Conservation (phyloP, 2,797 vertebrate species). For the Danio kyathit region DNA sequence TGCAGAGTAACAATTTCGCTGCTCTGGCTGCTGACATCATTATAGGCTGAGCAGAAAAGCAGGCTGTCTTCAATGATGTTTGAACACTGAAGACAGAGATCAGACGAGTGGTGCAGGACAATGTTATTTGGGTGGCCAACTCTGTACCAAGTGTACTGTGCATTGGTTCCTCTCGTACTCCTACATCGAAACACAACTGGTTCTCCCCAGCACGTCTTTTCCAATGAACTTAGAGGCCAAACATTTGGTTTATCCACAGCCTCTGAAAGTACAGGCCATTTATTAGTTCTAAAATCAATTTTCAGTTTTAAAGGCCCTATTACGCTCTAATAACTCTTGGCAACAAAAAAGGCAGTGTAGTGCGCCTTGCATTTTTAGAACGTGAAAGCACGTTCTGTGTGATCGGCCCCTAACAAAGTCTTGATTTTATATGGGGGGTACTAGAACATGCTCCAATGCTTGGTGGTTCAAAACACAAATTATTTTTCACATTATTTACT, state of each 20-base stretch:
- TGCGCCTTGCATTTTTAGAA: no score
- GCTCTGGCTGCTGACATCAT: slow-evolving; percentile 65
- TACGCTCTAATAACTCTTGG: no score
- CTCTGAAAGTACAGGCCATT: slow-evolving; percentile 63
- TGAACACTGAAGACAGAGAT: slow-evolving; percentile 71
- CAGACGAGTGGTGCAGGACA: slow-evolving; percentile 47
- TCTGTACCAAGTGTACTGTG: slow-evolving; percentile 74
- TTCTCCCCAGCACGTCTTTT: slow-evolving; percentile 73
- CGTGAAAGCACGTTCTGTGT: no score
- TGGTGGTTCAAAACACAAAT: no score
- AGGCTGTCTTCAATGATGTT: slow-evolving; percentile 40
- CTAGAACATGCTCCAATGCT: no score
- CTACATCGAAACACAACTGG: slow-evolving; percentile 69
- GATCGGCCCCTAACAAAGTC: no score
- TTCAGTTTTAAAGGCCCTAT: background rate
- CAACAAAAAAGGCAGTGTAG: no score
- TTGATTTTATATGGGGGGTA: no score
- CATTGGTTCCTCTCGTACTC: slow-evolving; percentile 61
- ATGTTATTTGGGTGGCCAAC: background rate
- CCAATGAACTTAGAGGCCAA: slow-evolving; percentile 62
- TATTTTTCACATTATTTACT: no score
- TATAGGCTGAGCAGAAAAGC: slow-evolving; percentile 72
- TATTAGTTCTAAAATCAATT: background rate
- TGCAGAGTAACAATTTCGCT: slow-evolving; percentile 69
- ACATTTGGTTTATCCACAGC: slow-evolving; percentile 73